Evolutionary conservation across 2,888 invertebrate species (phyloP).

Genomic region (Mylabris sibirica): DNA sequence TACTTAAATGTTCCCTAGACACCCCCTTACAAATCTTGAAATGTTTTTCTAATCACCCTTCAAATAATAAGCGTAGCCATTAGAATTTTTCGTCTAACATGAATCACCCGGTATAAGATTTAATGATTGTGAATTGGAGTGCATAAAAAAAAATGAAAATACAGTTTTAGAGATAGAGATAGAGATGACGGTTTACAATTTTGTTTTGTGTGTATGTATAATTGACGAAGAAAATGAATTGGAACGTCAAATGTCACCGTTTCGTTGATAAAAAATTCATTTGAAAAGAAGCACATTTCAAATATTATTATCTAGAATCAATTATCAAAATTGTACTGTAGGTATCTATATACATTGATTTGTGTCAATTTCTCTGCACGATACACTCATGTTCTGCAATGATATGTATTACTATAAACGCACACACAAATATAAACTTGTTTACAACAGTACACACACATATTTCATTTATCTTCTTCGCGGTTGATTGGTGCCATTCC

Average conservation of each 20-base stretch:
- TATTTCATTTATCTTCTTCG: constrained; percentile 60
- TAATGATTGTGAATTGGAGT: too few species aligned
- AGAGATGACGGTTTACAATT: background rate
- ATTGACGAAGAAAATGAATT: background rate
- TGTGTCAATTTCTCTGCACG: constrained; percentile 16
- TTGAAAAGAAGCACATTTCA: background rate
- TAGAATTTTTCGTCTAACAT: too few species aligned
- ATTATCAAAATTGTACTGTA: too few species aligned
- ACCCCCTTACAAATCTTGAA: too few species aligned
- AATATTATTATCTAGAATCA: background rate
- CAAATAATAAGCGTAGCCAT: too few species aligned
- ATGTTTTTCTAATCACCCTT: too few species aligned
- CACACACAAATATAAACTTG: background rate
- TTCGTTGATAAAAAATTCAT: background rate
- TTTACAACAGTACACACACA: background rate
- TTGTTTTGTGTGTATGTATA: background rate
- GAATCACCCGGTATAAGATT: too few species aligned
- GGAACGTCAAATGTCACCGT: background rate
- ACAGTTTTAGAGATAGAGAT: background rate
- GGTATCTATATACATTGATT: too few species aligned
- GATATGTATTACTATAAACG: background rate
- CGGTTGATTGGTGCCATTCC: constrained; percentile 58
- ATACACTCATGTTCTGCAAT: background rate
- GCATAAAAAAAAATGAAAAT: too few species aligned
- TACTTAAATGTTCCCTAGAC: too few species aligned